These are phyloP conservation scores for Hydropotes inermis DNA, from an alignment of 2,113 vertebrate genomes.

Conservation along the genomic window DNA sequence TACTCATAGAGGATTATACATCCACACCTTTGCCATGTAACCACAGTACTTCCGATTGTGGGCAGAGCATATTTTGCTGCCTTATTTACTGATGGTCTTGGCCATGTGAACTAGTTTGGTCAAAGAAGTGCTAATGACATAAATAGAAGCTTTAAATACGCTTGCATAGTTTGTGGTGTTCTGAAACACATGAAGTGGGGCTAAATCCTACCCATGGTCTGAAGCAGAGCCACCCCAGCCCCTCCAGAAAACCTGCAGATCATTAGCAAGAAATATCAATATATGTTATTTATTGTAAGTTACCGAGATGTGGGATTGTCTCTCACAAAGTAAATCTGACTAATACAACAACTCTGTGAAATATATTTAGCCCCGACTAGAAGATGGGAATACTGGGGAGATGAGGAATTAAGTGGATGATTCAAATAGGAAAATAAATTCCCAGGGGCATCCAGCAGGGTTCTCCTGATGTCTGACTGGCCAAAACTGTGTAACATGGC, in stretches of 20 bases:
- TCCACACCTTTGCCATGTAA: background rate
- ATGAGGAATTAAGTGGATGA: background rate
- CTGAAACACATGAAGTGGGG: background rate
- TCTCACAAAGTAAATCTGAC: background rate
- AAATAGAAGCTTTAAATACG: background rate
- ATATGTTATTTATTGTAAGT: background rate
- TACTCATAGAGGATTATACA: background rate
- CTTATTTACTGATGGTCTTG: background rate
- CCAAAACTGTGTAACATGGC: background rate
- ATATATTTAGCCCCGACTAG: background rate
- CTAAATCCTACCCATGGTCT: background rate
- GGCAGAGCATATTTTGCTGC: background rate
- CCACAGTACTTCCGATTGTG: background rate
- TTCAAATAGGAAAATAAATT: conserved; percentile 17
- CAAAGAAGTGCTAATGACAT: background rate
- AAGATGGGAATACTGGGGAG: background rate
- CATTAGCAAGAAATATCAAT: background rate
- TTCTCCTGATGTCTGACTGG: background rate
- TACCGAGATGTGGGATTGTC: background rate
- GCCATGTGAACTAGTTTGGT: background rate
- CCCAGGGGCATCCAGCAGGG: background rate
- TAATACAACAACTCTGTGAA: background rate
- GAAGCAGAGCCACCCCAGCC: background rate
- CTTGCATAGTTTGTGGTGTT: background rate
- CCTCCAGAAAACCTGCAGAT: background rate